Conservation (phyloP, 2,888 invertebrate genomes). For the Lithophane socia region DNA sequence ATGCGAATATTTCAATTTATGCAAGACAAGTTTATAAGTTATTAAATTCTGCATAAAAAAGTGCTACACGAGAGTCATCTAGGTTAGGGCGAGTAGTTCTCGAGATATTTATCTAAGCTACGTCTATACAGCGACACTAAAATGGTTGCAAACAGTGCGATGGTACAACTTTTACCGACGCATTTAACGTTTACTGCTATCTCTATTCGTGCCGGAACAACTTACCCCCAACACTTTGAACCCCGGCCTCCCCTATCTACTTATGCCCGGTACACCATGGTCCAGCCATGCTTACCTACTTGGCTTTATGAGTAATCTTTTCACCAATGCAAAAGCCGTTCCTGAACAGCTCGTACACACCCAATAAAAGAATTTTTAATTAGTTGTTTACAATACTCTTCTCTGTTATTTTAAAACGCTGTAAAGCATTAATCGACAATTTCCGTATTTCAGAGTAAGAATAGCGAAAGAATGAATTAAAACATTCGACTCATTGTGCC, state of each 20-base stretch:
- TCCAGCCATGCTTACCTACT: not conserved
- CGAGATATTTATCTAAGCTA: too few species aligned
- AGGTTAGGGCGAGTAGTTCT: too few species aligned
- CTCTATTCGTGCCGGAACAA: not conserved
- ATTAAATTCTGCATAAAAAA: too few species aligned
- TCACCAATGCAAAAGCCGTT: not conserved
- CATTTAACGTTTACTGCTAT: not conserved
- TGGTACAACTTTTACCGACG: not conserved
- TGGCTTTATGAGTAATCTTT: not conserved
- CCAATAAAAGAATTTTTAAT: slow-evolving; percentile 8
- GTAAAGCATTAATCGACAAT: slow-evolving; percentile 26
- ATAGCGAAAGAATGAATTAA: slow-evolving; percentile 31
- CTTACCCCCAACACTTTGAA: not conserved
- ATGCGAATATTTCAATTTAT: too few species aligned
- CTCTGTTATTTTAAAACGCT: slow-evolving; percentile 21
- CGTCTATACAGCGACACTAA: not conserved
- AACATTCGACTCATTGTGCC: slow-evolving; percentile 17
- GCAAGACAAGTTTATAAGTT: too few species aligned
- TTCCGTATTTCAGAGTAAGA: slow-evolving; percentile 18
- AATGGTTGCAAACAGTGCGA: not conserved
- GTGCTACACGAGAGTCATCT: too few species aligned
- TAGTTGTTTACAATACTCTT: not conserved
- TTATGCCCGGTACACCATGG: not conserved
- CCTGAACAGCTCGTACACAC: not conserved
- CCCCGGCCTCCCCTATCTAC: not conserved